Conservation (phyloP, 1,140 invertebrate species). For the Drosophila setifemur region DNA sequence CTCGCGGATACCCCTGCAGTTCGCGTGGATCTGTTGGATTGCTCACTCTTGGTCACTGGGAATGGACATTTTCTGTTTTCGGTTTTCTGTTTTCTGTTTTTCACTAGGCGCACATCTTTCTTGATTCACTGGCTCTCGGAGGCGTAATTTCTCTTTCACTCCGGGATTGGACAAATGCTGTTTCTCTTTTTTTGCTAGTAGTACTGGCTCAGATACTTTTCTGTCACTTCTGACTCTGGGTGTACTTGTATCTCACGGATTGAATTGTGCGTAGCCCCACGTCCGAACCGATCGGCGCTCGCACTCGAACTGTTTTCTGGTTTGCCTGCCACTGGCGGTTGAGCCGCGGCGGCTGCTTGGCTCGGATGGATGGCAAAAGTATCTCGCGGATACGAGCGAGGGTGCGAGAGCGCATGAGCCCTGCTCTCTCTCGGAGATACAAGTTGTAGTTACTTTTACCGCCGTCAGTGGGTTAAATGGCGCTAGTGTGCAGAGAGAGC, state of each 20-base stretch:
- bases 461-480: slow-evolving; percentile 35
- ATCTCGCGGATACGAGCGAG: slow-evolving; percentile 16
- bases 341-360: background rate
- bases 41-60: slow-evolving; percentile 47
- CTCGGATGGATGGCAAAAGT: slow-evolving; percentile 15
- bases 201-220: slow-evolving; percentile 28
- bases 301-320: slow-evolving; percentile 72
- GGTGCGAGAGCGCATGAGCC: slow-evolving; percentile 22
- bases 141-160: slow-evolving; percentile 42
- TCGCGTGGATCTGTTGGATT: slow-evolving; percentile 12
- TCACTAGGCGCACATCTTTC: slow-evolving; percentile 47
- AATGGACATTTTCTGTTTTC: slow-evolving; percentile 59
- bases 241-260: no score
- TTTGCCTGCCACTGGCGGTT: background rate
- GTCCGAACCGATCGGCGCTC: slow-evolving; percentile 72
- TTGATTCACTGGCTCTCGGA: slow-evolving; percentile 9
- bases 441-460: slow-evolving; percentile 23
- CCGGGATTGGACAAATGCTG: background rate
- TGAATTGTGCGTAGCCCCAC: slow-evolving; percentile 62
- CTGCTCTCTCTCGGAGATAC: slow-evolving; percentile 10
- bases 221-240: slow-evolving; percentile 8
- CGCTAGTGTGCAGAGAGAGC: slow-evolving; percentile 43
- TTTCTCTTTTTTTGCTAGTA: slow-evolving; percentile 19
- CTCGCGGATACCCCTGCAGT: background rate
- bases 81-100: slow-evolving; percentile 4